Evolutionary conservation across 2,113 vertebrate genomes (phyloP), one percentile per base, ranked within the genome.

Genomic region (Cottus gobio): DNA sequence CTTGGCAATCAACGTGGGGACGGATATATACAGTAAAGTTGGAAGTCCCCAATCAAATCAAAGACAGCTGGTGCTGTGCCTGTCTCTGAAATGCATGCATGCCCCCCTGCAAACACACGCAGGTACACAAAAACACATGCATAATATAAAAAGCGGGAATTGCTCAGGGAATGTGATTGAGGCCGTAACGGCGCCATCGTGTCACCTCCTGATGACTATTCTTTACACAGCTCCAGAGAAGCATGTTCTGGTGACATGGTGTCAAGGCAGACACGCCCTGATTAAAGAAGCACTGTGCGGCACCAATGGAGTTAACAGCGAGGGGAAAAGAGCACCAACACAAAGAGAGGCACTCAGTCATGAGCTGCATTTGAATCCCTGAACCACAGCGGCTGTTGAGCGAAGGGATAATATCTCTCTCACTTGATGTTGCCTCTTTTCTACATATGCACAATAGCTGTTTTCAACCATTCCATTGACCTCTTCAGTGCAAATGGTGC

Each of bases 1-100:
- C 90, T 85, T 82, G 80, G 72, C 82, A 93, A 93, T 95, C 91
- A 92, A 85, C 83, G 63, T 30, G 18, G 67, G 76, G 86, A 84
- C 80, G 85, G 76, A 87, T 82, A 83, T 71, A 83, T 86, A 83
- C 73, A 85, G 80, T 82, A 75, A 88, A 91, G 90, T 89, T 92
- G 75, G 82, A 83, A 84, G 75, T 87, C 67, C 68, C 73, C 72
- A 89, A 82, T 89, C 85, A 79, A 80, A 72, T 79, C 73, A 86
- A 87, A 89, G 73, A 86, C 85, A 90, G 82, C 69, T 65, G 76
- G 65, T 70, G 50, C 11, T 76, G 61, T 60, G 76, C 54, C 63
- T 89, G 78, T 58, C 60, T 18, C 77, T 73, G 54, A 90, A 80
- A 90, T 26, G 75, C 87, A 89, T 42, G 42, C 56, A 60, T 48